A percentile compares a stretch with the other conserved stretches of the same genome.
Evolutionary conservation across 2,113 vertebrate genomes (phyloP).

Genomic region (Poeciliopsis retropinna): DNA sequence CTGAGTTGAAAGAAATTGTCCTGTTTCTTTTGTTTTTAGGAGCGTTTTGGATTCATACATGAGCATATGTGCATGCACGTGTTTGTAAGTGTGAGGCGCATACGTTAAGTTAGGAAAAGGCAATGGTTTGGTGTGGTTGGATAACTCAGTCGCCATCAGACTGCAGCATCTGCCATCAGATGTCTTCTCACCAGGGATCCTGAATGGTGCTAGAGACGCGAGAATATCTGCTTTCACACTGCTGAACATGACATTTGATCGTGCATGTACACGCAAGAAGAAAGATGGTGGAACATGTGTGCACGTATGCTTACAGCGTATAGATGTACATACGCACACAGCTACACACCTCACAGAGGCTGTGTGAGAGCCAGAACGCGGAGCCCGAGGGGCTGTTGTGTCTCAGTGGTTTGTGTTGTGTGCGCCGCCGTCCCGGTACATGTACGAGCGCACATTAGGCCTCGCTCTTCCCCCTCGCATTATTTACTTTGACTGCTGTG

Average conservation of each 20-base stretch:
- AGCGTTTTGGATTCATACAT: neutral
- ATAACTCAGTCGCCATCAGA: slow-evolving; percentile 73
- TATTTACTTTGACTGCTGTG: slow-evolving; percentile 73
- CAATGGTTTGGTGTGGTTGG: slow-evolving; percentile 64
- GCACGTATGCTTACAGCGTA: neutral
- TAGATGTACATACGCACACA: neutral
- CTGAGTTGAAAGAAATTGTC: neutral
- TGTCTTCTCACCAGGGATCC: slow-evolving; percentile 78
- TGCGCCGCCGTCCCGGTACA: slow-evolving; percentile 72
- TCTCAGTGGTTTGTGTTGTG: slow-evolving; percentile 77
- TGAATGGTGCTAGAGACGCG: slow-evolving; percentile 65
- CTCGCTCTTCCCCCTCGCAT: slow-evolving; percentile 58
- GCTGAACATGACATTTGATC: slow-evolving; percentile 71
- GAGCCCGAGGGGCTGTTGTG: slow-evolving; percentile 70
- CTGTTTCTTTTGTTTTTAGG: neutral
- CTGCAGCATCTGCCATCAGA: slow-evolving; percentile 80
- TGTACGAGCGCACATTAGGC: slow-evolving; percentile 72
- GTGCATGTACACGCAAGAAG: slow-evolving; percentile 50
- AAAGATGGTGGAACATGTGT: slow-evolving; percentile 1
- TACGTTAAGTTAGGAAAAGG: slow-evolving; percentile 24
- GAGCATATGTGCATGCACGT: neutral
- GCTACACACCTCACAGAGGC: slow-evolving; percentile 54
- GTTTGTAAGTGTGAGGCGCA: neutral
- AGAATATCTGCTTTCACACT: slow-evolving; percentile 78
- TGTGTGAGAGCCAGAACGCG: slow-evolving; percentile 66